Evolutionary conservation across 2,888 invertebrate genomes (phyloP), one percentile per base, ranked within the genome.

Genomic region (Oligia fasciuncula): DNA sequence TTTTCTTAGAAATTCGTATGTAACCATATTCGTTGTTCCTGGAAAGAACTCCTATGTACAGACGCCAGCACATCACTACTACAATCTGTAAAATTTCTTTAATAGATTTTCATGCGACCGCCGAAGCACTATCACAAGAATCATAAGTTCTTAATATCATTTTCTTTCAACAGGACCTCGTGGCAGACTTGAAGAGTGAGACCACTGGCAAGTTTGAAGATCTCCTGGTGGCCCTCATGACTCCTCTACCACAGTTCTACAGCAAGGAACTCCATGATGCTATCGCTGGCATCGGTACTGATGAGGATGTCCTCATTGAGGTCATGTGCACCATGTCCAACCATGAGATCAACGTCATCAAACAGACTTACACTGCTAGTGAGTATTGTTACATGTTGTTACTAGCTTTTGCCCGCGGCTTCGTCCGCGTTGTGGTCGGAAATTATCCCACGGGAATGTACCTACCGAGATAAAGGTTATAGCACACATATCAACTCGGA

Each of bases 131-230:
- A 49, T 49, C 11, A 49, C 49, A 49, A 49, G 1, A 19, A 1
- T n/a, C n/a, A n/a, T n/a, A n/a, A n/a, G n/a, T n/a, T n/a, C n/a
- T n/a, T n/a, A n/a, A n/a, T 40, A 13, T 29, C 0, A 49, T 74
- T 77, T 83, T 73, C 5, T 78, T 83, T 87, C 86, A 73, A 35
- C 90, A 98, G 97, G 98, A 98, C 92, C 96, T 99, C 49, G 97
- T 98, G 70, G 98, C 98, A 66, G 98, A 99, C 89, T 95, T 99
- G 88, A 99, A 98, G 94, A 98, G 98, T 88, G 99, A 99, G 95
- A 97, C 99, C 40, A 98, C 98, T 88, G 99, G 99, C 6, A 98
- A 98, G 91, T 99, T 99, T 92, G 98, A 99, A 92, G 98, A 98
- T 83, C 97, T 98, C 0, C 93, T 99, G 0, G 96, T 99, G 13